Conservation (phyloP, 2,797 vertebrate species). For the Rhabdomys pumilio region DNA sequence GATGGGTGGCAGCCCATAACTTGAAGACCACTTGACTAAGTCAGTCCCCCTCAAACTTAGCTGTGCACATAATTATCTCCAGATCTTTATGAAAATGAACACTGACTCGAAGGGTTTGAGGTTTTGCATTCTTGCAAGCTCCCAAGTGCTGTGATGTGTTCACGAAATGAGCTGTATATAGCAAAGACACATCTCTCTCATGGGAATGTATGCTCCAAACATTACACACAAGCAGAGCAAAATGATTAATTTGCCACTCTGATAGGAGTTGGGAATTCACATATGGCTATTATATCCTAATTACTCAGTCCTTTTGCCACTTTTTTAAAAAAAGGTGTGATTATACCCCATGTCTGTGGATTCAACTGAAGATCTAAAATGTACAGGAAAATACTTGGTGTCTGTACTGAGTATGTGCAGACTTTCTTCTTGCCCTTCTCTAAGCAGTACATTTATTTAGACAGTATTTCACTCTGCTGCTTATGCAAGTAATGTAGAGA, state of each 20-base stretch:
- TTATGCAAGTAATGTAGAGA: not conserved
- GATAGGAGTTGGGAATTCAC: not conserved
- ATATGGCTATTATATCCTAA: not conserved
- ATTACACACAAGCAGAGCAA: not conserved
- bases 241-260: not conserved
- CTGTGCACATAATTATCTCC: not conserved
- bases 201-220: not conserved
- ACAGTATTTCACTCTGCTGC: not conserved
- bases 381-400: too few species aligned
- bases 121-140: not conserved
- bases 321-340: not conserved
- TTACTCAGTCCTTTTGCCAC: not conserved
- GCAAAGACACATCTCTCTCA: not conserved
- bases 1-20: not conserved
- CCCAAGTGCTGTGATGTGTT: not conserved
- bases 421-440: not conserved
- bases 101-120: not conserved
- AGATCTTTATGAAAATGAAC: not conserved
- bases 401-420: not conserved
- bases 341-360: not conserved
- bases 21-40: not conserved
- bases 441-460: not conserved
- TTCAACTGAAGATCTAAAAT: not conserved
- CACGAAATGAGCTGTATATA: accelerated
- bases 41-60: not conserved